These are phyloP conservation scores for Myopa tessellatipennis DNA, from an alignment of 2,888 invertebrate genomes.

Conservation along the genomic window DNA sequence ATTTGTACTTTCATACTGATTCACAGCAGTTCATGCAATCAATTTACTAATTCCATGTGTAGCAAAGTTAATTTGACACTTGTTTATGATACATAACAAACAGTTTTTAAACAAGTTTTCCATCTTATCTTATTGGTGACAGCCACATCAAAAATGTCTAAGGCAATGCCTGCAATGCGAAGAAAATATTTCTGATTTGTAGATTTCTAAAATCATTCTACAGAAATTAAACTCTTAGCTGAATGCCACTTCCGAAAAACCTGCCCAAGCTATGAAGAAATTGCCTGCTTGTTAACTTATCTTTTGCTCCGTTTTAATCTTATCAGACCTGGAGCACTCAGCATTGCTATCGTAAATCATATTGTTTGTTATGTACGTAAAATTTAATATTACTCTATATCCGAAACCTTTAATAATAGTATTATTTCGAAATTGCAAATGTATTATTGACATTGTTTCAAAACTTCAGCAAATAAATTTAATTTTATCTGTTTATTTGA, in stretches of 20 bases:
- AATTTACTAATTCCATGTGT: not conserved
- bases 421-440: too few relatives aligned
- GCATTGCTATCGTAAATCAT: conserved; percentile 20
- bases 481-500: too few relatives aligned
- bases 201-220: not conserved
- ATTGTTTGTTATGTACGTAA: too few relatives aligned
- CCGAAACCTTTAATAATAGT: too few relatives aligned
- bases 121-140: not conserved
- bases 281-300: not conserved
- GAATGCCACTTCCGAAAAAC: not conserved
- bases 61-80: not conserved
- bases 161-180: conserved; percentile 14
- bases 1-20: too few relatives aligned
- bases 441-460: too few relatives aligned
- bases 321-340: conserved; percentile 26
- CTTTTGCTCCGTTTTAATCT: conserved; percentile 17
- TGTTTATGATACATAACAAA: not conserved
- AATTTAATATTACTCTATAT: too few relatives aligned
- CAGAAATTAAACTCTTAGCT: not conserved
- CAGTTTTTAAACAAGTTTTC: not conserved
- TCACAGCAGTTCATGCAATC: not conserved
- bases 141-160: not conserved
- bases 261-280: not conserved
- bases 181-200: not conserved
- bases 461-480: too few relatives aligned